Conservation (phyloP, 2,888 invertebrate genomes). For the Athetis lepigone region DNA sequence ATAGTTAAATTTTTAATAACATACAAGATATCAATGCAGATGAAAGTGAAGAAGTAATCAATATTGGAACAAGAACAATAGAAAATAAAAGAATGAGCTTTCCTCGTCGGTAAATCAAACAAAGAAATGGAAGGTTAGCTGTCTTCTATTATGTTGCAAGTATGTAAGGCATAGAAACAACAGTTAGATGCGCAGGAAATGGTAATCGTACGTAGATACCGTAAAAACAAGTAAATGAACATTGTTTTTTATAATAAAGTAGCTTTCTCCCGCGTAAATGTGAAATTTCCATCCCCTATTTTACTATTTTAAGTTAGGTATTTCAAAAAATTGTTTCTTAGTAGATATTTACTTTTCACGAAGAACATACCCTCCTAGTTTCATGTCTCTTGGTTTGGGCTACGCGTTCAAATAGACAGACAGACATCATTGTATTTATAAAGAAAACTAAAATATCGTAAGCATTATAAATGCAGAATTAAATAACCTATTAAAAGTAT, state of each 20-base stretch:
- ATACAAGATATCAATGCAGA: not conserved
- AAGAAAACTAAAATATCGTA: not conserved
- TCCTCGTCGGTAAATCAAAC: not conserved
- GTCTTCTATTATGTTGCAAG: not conserved
- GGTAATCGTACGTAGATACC: not conserved
- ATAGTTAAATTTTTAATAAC: too few relatives aligned
- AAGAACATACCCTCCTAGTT: too few relatives aligned
- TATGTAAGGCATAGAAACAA: not conserved
- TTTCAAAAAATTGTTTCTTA: too few relatives aligned
- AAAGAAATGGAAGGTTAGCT: not conserved
- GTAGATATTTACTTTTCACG: too few relatives aligned
- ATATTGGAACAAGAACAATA: not conserved
- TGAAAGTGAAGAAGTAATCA: not conserved
- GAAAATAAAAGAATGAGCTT: not conserved
- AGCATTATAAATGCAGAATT: too few relatives aligned
- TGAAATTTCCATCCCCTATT: too few relatives aligned
- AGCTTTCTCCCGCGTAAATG: too few relatives aligned
- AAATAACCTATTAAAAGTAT: not conserved
- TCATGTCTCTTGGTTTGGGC: too few relatives aligned
- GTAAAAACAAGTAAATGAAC: not conserved
- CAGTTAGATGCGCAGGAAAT: not conserved
- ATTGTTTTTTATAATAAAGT: too few relatives aligned
- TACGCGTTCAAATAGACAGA: too few relatives aligned
- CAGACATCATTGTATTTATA: not conserved
- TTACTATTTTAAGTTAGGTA: too few relatives aligned